Evolutionary conservation across 2,797 vertebrate species (phyloP).

Genomic region (Pyrocephalus nanus): DNA sequence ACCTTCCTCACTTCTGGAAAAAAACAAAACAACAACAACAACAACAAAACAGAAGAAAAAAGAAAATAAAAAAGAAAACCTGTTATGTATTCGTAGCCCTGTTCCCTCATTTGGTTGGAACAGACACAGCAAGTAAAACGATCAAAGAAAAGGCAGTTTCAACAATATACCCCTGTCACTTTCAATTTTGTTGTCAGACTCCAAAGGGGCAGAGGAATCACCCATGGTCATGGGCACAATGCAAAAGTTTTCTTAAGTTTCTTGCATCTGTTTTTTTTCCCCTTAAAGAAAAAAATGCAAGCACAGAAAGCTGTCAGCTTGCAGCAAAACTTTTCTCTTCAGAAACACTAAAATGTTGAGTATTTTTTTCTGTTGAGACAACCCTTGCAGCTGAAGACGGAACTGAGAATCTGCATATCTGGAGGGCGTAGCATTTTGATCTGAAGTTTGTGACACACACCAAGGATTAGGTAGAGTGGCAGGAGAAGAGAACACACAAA

Average conservation of each 20-base stretch:
- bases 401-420: neutral
- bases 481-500: neutral
- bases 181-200: conserved; percentile 28
- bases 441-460: neutral
- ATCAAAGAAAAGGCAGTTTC: conserved; percentile 59
- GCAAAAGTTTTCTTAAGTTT: conserved; percentile 39
- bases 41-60: neutral
- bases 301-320: neutral
- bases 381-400: neutral
- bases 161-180: conserved; percentile 55
- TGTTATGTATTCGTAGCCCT: neutral
- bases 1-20: neutral
- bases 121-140: conserved; percentile 39
- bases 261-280: neutral
- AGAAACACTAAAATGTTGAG: neutral
- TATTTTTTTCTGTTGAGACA: neutral
- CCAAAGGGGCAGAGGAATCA: conserved; percentile 20
- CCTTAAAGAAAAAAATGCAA: neutral
- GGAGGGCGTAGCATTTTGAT: neutral
- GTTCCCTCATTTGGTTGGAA: conserved; percentile 7
- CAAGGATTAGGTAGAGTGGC: neutral
- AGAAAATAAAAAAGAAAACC: neutral
- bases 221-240: neutral
- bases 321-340: neutral
- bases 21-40: too few species aligned